Evolutionary conservation across 2,888 invertebrate genomes (phyloP), one percentile per base, ranked within the genome.

Genomic region (Drosophila barbarae): DNA sequence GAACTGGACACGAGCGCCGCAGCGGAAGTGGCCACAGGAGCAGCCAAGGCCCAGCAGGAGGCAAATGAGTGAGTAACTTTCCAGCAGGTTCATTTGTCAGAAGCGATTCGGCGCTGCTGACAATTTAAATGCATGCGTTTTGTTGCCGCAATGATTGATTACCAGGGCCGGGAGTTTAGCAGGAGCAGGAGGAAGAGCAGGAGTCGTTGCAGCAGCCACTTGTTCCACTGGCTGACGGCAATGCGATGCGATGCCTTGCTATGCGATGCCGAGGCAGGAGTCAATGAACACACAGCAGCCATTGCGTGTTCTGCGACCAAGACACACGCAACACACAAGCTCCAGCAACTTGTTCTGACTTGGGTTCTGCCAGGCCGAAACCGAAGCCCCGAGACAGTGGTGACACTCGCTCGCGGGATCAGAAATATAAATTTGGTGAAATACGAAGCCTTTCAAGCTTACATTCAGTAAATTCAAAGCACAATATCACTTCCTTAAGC

Each of bases 81-180:
- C 61, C 44, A 32, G 41, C 32, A 34, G 34, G 39, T 68, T 77
- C 76, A 86, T 86, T 83, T 86, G 86, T 87, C 86, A 86, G 72
- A 58, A 72, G 77, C 71, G 69, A 85, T 86, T 77, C 64, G 65
- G 52, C 65, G 51, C 55, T 36, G 73, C 75, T 85, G 85, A 84
- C 84, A 86, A 86, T 87, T 87, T 86, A 81, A 85, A 86, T 75
- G 84, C 78, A 85, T 77, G 73, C 77, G 68, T 83, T 77, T 66
- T 65, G 64, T 46, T 71, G 60, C 51, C 52, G 65, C 49, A 83
- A 77, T 87, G 84, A 85, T 87, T 85, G 84, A 85, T 85, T 85
- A 77, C 76, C 74, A 56, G 63, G 69, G 66, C 60, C 58, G 36
- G 44, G 52, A 65, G 73, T 36, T 63, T 49, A 69, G 76, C 9